Evolutionary conservation across 2,797 vertebrate species (phyloP), one percentile per base, ranked within the genome.

Genomic region (Spinus olivaceus): DNA sequence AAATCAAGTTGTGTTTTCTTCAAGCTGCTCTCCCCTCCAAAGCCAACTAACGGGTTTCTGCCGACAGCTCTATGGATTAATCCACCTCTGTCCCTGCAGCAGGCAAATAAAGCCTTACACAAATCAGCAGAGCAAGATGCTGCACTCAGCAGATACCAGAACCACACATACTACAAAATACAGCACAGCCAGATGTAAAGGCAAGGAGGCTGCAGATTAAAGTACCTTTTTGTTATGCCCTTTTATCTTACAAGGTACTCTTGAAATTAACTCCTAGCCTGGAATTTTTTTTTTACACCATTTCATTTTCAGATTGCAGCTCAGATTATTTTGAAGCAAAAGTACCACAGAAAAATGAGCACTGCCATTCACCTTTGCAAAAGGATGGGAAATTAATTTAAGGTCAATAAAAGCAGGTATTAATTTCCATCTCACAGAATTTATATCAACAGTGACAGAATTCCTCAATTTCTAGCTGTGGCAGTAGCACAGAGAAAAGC

Each of bases 121-220:
- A 80, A 70, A 66, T 41, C 82, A 94, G 90, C 70, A 84, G 70
- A 88, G 54, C 70, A 90, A 88, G 94, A 90, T 84, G 70, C 92
- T 88, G 84, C 63, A 61, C 88, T 93, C 33, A 47, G 77, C 92
- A 94, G 83, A 79, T 63, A 84, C 22, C 77, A 90, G 77, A 96
- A 79, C 22, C 7, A 17, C 81, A 84, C 73, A 37, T 6, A 14
- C 81, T 81, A 79, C 47, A 84, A 74, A 94, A 81, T 11, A 64
- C 50, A 86, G 57, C 73, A 57, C 25, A 69, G 66, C 14, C 70
- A 79, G 42, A 59, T 10, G 49, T 32, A 67, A 81, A 86, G 15
- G 50, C 30, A 87, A 79, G 50, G 47, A 53, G 5, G n/a, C 16
- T 86, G 59, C 42, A 92, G 16, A 22, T 54, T 57, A 47, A 12